Percentiles rank a stretch among this genome's conserved stretches.
Conservation (phyloP, 2,888 invertebrate species). For the Caenorhabditis wallacei region DNA sequence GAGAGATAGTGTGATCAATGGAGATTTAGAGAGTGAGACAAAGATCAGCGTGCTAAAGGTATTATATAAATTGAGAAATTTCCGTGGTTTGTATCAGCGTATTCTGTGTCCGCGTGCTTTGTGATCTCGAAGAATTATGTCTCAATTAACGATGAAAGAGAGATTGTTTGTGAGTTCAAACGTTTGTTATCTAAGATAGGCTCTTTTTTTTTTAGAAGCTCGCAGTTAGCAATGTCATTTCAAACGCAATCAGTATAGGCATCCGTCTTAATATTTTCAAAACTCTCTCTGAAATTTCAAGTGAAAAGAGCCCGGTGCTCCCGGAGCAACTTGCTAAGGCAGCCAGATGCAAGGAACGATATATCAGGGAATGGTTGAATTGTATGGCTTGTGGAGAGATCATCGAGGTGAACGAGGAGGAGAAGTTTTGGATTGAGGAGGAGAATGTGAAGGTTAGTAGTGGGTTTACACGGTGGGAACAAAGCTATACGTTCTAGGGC, state of each 20-base stretch:
- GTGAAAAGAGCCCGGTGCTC: slow-evolving; percentile 62
- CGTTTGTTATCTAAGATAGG: not conserved
- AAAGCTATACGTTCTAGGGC: no score
- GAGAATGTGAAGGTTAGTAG: slow-evolving; percentile 55
- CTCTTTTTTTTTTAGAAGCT: slow-evolving; percentile 36
- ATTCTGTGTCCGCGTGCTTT: no score
- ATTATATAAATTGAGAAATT: not conserved
- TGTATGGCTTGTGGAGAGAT: slow-evolving; percentile 71
- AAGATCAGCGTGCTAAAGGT: not conserved
- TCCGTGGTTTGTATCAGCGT: not conserved
- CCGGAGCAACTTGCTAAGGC: slow-evolving; percentile 71
- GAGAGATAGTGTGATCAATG: not conserved
- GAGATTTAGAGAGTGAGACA: slow-evolving; percentile 4
- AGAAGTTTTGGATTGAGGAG: slow-evolving; percentile 71
- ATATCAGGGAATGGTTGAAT: slow-evolving; percentile 69
- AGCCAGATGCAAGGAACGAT: slow-evolving; percentile 73
- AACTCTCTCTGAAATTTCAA: slow-evolving; percentile 57
- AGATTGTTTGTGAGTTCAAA: slow-evolving; percentile 29
- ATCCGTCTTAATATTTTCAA: slow-evolving; percentile 64
- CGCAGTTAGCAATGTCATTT: slow-evolving; percentile 29
- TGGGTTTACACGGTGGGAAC: not conserved
- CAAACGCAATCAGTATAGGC: slow-evolving; percentile 62
- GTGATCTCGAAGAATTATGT: no score
- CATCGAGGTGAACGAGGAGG: slow-evolving; percentile 70
- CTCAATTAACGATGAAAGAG: slow-evolving; percentile 48